Conservation (phyloP, 2,888 invertebrate species). For the Pseudolycoriella hygida region DNA sequence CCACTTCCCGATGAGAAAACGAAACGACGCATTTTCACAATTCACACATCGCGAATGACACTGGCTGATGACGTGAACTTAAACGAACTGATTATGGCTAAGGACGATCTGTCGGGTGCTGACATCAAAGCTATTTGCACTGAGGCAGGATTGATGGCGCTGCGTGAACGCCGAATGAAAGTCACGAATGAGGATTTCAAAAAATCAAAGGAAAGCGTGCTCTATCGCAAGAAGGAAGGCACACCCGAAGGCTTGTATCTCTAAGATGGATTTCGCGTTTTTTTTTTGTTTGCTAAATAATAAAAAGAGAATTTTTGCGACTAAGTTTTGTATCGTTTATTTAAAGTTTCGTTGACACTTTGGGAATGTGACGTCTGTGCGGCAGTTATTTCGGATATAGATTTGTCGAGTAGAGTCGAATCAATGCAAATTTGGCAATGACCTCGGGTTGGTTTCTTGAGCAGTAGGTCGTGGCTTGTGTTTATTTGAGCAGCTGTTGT, state of each 20-base stretch:
- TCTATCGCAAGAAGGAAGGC: slow-evolving; percentile 98
- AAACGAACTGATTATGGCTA: slow-evolving; percentile 95
- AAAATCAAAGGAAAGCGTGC: slow-evolving; percentile 97
- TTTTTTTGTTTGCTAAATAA: too few species aligned
- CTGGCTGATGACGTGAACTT: slow-evolving; percentile 91
- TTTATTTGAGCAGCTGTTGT: slow-evolving; percentile 8
- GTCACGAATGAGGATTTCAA: slow-evolving; percentile 99
- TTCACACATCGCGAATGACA: slow-evolving; percentile 99
- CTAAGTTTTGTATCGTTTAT: not conserved
- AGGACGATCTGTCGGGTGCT: slow-evolving; percentile 96
- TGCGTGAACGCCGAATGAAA: slow-evolving; percentile 96
- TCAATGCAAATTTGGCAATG: slow-evolving; percentile 16
- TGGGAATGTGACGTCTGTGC: slow-evolving; percentile 17
- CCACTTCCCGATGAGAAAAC: slow-evolving; percentile 99
- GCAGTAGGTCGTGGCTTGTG: slow-evolving; percentile 1
- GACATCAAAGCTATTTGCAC: slow-evolving; percentile 99
- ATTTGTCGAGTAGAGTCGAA: slow-evolving; percentile 10
- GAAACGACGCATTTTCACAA: slow-evolving; percentile 88
- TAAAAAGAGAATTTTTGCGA: too few species aligned
- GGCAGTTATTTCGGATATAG: slow-evolving; percentile 16
- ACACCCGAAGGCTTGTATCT: slow-evolving; percentile 98
- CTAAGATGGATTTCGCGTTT: slow-evolving; percentile 32
- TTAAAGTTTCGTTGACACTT: not conserved
- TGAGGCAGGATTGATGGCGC: slow-evolving; percentile 95
- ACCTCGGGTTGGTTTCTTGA: slow-evolving; percentile 11